Base-by-base conservation (phyloP, 2,888 invertebrate genomes). In the Nebria brevicollis region DNA sequence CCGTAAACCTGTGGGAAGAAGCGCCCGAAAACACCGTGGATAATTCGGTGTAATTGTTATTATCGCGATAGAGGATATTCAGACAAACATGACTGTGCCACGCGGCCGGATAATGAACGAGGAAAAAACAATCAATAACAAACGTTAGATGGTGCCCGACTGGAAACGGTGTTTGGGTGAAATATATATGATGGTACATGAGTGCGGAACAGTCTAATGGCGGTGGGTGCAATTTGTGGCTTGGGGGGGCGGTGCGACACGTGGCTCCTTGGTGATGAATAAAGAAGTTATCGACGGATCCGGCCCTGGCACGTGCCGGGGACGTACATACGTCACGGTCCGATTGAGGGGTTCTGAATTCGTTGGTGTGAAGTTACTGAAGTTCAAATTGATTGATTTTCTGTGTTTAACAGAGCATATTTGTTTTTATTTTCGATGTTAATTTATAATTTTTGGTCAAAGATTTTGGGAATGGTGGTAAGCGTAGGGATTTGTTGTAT, bases 51-150 rank as follows among this genome's bases (percentile, higher is more conserved):
- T 88, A 88, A 88, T 89, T 88, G 87, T 86, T 83, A 54, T 54
- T 54, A 82, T 84, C 86, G 85, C 85, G 54, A 54, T 85, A 87
- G 86, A 87, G 86, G 85, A 85, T 87, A 88, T 88, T 80, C 80
- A 43, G 42, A 34, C 76, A 89, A 89, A 88, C 89, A 89, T 86
- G 86, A 87, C 87, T 85, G 87, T 86, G 86, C 83, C 89, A 88
- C 89, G 88, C 85, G 89, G 85, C 89, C 89, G 89, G 88, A 89
- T 89, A 89, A 89, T 89, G 88, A 89, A 89, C 87, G 86, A 86
- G 88, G 87, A 88, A 85, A 86, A 87, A 88, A 88, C 89, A 88
- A 89, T 89, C 89, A 88, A 89, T 88, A 89, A 89, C 89, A 89
- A 86, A 86, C 83, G 42, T 83, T 74, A 85, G 88, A 87, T 82